Conservation (phyloP, 2,888 invertebrate genomes). For the Eretmocerus hayati region DNA sequence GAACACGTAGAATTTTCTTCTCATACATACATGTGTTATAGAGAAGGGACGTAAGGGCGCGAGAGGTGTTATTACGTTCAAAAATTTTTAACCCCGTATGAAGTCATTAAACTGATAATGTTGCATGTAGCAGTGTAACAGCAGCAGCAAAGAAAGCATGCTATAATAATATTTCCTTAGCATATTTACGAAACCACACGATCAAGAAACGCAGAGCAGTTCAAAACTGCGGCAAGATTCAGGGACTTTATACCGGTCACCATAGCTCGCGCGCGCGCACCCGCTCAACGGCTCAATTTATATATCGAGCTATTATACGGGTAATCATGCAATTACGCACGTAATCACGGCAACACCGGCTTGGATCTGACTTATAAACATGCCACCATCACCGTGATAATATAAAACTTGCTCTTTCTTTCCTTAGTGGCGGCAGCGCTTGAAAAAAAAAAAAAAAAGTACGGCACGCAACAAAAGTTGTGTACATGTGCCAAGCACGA, state of each 20-base stretch:
- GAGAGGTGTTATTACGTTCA: constrained; percentile 10
- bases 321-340: constrained; percentile 23
- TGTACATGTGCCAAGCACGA: too few relatives aligned
- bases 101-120: constrained; percentile 17
- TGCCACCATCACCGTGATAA: constrained; percentile 3
- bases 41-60: too few relatives aligned
- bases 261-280: too few relatives aligned
- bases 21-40: too few relatives aligned
- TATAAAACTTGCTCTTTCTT: constrained; percentile 7
- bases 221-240: background rate
- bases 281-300: constrained; percentile 19
- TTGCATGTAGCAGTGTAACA: constrained; percentile 3
- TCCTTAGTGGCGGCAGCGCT: background rate
- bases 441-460: constrained; percentile 3
- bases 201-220: background rate
- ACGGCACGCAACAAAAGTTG: background rate
- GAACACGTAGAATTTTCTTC: too few relatives aligned
- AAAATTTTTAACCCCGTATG: constrained; percentile 5
- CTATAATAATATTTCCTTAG: too few relatives aligned
- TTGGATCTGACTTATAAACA: background rate
- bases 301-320: constrained; percentile 21
- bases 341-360: constrained; percentile 15
- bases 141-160: too few relatives aligned
- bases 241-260: too few relatives aligned
- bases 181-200: too few relatives aligned